phyloP scores from a whole-genome alignment of 2,113 vertebrate genomes.

The Oxygymnocypris stewartii region DNA sequence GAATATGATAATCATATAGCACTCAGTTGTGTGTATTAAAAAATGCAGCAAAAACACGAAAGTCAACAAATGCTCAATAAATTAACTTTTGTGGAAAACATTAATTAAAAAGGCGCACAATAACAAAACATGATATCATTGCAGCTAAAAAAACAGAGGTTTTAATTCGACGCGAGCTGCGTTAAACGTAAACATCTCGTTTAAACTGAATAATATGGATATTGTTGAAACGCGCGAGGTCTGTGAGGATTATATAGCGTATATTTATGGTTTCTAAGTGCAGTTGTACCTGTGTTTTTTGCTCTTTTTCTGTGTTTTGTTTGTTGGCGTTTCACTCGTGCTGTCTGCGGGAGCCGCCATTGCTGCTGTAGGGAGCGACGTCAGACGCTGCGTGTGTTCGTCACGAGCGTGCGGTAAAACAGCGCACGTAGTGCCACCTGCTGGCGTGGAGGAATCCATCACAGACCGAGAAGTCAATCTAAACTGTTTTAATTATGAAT shows the following conservation, averaged over 20 bases:
- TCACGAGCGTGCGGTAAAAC: neutral
- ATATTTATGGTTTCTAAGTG: neutral
- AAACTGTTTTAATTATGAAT: too few relatives aligned
- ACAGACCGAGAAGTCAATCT: too few relatives aligned
- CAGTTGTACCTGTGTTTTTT: slow-evolving; percentile 60
- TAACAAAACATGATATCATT: neutral
- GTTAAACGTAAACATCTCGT: neutral
- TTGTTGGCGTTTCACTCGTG: slow-evolving; percentile 59
- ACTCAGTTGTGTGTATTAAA: neutral
- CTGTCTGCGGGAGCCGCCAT: slow-evolving; percentile 71
- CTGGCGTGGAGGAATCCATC: neutral
- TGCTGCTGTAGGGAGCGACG: slow-evolving; percentile 10
- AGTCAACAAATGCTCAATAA: neutral
- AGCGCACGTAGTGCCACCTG: neutral
- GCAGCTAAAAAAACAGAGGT: neutral
- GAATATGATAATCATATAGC: neutral
- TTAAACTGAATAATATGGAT: neutral
- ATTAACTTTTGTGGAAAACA: too few relatives aligned
- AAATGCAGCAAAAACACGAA: neutral
- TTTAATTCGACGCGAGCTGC: neutral
- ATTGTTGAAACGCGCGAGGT: neutral
- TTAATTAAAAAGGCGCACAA: neutral
- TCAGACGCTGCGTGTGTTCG: neutral
- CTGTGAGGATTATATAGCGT: too few relatives aligned
- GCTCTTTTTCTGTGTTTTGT: slow-evolving; percentile 61